These are phyloP conservation scores for Semnornis frantzii DNA, from an alignment of 2,113 vertebrate species.

Conservation along the genomic window DNA sequence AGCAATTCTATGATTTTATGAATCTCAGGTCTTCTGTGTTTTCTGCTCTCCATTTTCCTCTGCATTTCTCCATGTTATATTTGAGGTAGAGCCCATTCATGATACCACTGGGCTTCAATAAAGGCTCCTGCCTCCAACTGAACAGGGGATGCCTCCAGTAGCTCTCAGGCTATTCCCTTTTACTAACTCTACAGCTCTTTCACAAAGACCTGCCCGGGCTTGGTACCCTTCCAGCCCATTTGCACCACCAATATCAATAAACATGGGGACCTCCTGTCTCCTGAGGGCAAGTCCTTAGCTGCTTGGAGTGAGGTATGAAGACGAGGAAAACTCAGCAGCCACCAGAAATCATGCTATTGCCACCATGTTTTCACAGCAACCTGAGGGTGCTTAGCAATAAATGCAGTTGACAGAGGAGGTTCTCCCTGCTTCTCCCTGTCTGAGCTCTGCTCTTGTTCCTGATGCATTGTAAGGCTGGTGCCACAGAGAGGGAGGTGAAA, in stretches of 20 bases:
- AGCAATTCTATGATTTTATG: no score
- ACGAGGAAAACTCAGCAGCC: neutral
- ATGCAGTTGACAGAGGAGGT: neutral
- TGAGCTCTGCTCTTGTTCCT: neutral
- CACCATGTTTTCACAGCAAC: neutral
- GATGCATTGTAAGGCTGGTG: neutral
- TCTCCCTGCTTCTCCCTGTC: neutral
- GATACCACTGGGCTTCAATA: neutral
- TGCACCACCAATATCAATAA: neutral
- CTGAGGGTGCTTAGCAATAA: neutral
- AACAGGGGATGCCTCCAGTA: neutral
- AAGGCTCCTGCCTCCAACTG: neutral
- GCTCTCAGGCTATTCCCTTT: neutral
- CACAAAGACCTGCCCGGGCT: neutral
- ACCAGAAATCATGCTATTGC: neutral
- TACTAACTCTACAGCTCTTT: neutral
- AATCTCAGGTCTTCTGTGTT: neutral
- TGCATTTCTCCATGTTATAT: neutral
- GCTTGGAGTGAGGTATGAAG: neutral
- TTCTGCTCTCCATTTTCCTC: neutral
- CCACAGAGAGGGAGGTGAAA: neutral
- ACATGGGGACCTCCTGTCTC: fast-evolving
- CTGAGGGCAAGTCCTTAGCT: neutral
- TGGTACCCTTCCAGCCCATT: neutral
- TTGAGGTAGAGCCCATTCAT: neutral